A percentile compares a stretch with the other conserved stretches of the same genome.
These are phyloP conservation scores for Mus minutoides DNA, from an alignment of 2,797 vertebrate genomes.

Conservation along the genomic window DNA sequence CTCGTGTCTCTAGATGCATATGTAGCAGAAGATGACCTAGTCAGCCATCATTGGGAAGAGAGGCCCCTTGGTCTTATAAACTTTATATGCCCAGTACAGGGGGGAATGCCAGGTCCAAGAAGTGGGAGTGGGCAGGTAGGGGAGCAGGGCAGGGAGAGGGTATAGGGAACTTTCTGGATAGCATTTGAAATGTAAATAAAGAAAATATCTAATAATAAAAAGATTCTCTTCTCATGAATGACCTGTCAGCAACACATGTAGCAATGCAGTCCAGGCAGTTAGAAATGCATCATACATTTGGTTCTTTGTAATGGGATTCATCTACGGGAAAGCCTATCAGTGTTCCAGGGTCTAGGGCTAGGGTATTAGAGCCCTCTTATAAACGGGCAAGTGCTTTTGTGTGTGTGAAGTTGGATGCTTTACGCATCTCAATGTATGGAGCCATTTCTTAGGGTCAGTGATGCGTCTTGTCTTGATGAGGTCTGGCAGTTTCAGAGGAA, in stretches of 20 bases:
- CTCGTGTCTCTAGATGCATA: too few relatives aligned
- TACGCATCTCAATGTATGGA: background rate
- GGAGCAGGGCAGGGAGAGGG: too few relatives aligned
- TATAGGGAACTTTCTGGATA: too few relatives aligned
- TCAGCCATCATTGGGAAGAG: too few relatives aligned
- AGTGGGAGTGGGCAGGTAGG: too few relatives aligned
- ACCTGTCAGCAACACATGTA: background rate
- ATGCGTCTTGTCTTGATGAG: background rate
- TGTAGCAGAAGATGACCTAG: too few relatives aligned
- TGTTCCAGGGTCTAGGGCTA: background rate
- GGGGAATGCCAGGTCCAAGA: too few relatives aligned
- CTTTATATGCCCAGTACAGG: too few relatives aligned
- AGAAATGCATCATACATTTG: background rate
- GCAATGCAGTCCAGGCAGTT: background rate
- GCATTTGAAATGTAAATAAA: too few relatives aligned
- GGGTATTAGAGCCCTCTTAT: background rate
- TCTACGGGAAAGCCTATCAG: background rate
- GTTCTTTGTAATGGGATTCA: background rate
- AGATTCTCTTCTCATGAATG: background rate
- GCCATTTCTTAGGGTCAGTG: background rate
- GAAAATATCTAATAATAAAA: too few relatives aligned
- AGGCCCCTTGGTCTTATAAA: too few relatives aligned
- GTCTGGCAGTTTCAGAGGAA: constrained; percentile 28
- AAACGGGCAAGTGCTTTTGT: background rate
- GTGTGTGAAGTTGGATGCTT: background rate